These are phyloP conservation scores for Ectemnius lituratus DNA, from an alignment of 2,888 invertebrate species.

Conservation along the genomic window DNA sequence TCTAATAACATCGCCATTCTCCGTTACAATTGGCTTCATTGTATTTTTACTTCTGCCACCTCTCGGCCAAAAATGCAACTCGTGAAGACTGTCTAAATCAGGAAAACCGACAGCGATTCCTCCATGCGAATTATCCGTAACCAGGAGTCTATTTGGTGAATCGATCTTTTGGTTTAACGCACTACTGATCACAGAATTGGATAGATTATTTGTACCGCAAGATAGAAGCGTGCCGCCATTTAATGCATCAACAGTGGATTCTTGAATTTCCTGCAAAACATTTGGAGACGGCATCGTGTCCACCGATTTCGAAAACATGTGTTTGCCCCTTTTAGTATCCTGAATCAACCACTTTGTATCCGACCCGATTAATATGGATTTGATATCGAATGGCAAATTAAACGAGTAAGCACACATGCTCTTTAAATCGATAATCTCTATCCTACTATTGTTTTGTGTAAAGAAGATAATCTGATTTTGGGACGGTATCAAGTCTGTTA, in stretches of 20 bases:
- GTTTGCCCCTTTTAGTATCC: conserved; percentile 63
- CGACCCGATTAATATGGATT: conserved; percentile 68
- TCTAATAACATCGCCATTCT: conserved; percentile 69
- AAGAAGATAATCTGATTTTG: conserved; percentile 66
- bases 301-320: conserved; percentile 64
- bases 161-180: conserved; percentile 76
- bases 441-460: conserved; percentile 63
- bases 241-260: conserved; percentile 34
- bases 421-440: conserved; percentile 73
- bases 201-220: conserved; percentile 51
- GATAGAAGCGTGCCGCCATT: conserved; percentile 57
- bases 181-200: conserved; percentile 68
- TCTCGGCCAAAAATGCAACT: conserved; percentile 75
- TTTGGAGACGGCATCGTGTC: conserved; percentile 69
- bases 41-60: conserved; percentile 48
- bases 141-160: conserved; percentile 78
- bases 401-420: conserved; percentile 67
- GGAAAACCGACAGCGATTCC: conserved; percentile 79
- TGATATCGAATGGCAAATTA: conserved; percentile 72
- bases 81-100: conserved; percentile 75
- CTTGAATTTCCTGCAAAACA: conserved; percentile 65
- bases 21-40: conserved; percentile 62
- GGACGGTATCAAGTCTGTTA: conserved; percentile 60
- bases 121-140: conserved; percentile 76
- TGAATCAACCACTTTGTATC: conserved; percentile 74